Base-by-base conservation (phyloP, 2,113 vertebrate genomes). In the Phaetusa simplex region DNA sequence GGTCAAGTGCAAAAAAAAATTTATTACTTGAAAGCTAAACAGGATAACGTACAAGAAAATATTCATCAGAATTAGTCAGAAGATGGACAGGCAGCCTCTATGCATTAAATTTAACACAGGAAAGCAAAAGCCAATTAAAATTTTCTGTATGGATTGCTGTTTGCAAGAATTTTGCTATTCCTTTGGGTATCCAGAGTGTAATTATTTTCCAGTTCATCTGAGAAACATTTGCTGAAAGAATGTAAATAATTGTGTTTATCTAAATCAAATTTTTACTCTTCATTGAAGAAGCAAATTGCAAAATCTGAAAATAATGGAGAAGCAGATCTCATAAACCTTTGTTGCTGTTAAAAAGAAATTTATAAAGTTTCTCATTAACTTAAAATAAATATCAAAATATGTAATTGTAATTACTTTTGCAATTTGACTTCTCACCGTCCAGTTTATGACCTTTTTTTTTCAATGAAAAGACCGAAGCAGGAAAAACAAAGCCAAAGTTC, bases 251-350 rank as follows among this genome's bases (percentile, higher is more conserved):
- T 94, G 36, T 93, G 66, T 96, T 96, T 91, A 93, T 92, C 82
- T 93, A 86, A 97, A 96, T 97, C 85, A 92, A 47, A 93, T 93
- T 90, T 93, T 95, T 97, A 74, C 45, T 97, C 70, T 95, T 96
- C 90, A 82, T 73, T 95, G 85, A 88, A 95, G 59, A 97, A 90
- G 56, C 50, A 88, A 92, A 96, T 92, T 88, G 49, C 81, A 93
- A 93, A 95, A 86, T 87, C 53, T 65, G 38, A 49, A 83, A 81
- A 84, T 78, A 94, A 69, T 58, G 74, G 58, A 30, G 49, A 62
- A 65, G 18, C 62, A 58, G 56, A 79, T 95, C 45, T 42, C 69
- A 84, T 93, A 95, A 66, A 79, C 9, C 5, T 96, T 76, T 91
- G 45, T 76, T 70, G 23, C 38, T 94, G 42, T 76, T 79, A 78